phyloP scores from a whole-genome alignment of 2,113 vertebrate genomes.

The Tympanuchus pallidicinctus region DNA sequence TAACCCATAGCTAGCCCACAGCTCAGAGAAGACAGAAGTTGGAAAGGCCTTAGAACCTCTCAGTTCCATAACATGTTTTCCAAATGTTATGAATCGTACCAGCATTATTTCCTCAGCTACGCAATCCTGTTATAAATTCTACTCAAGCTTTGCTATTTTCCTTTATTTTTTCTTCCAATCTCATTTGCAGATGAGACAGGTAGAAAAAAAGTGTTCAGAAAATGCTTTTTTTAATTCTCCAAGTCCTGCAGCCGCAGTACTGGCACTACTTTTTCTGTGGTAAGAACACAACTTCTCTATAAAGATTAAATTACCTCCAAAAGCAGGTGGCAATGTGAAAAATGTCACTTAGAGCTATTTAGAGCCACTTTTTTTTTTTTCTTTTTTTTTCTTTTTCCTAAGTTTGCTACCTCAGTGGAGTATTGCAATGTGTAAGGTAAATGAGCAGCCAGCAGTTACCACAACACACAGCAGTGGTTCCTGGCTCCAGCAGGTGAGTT shows the following conservation, averaged over 20 bases:
- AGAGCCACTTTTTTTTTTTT: neutral
- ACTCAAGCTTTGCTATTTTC: neutral
- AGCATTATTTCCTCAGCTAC: neutral
- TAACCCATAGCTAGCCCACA: neutral
- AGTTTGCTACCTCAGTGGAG: neutral
- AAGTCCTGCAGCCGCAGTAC: neutral
- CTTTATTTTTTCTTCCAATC: neutral
- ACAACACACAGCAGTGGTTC: neutral
- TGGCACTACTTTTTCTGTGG: neutral
- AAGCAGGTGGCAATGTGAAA: neutral
- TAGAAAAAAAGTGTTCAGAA: neutral
- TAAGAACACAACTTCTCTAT: neutral
- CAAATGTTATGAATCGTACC: neutral
- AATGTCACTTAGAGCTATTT: neutral
- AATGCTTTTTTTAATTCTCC: neutral
- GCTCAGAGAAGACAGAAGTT: constrained; percentile 15
- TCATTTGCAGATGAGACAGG: neutral
- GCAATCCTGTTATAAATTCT: neutral
- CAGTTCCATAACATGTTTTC: neutral
- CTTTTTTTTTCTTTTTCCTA: no score
- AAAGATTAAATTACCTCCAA: neutral
- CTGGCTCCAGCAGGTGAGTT: neutral
- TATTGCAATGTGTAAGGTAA: neutral
- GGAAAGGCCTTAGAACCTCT: constrained; percentile 9
- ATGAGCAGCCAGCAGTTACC: neutral